These are phyloP conservation scores for Hypocryptadius cinnamomeus DNA, from an alignment of 2,113 vertebrate genomes.

Conservation along the genomic window DNA sequence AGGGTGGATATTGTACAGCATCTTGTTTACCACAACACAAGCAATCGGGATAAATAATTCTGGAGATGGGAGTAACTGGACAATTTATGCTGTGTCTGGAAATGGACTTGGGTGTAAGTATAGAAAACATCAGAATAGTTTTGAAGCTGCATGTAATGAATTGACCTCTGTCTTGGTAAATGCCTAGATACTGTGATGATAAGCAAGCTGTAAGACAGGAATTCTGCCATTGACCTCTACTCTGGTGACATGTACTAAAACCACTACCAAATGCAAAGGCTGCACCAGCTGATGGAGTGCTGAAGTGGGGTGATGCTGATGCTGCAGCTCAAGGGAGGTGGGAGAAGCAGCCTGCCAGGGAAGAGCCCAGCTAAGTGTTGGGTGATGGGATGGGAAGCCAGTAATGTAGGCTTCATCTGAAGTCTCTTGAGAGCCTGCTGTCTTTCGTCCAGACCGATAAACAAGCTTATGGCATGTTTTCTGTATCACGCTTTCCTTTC, in stretches of 20 bases:
- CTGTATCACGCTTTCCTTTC: neutral
- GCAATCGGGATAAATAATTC: neutral
- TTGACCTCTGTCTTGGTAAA: neutral
- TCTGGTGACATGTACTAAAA: neutral
- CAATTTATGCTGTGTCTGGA: neutral
- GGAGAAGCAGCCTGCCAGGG: neutral
- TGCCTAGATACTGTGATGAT: neutral
- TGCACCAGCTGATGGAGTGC: neutral
- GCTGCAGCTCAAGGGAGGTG: neutral
- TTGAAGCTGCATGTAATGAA: neutral
- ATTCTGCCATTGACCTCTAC: neutral
- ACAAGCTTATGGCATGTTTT: neutral
- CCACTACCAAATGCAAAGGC: neutral
- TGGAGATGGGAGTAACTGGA: neutral
- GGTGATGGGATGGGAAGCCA: neutral
- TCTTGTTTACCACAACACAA: neutral
- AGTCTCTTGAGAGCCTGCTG: neutral
- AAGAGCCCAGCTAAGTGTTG: neutral
- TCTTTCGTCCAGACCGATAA: neutral
- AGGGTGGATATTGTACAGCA: neutral
- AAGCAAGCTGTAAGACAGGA: neutral
- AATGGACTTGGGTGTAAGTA: accelerated
- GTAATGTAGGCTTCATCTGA: neutral
- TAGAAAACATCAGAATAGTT: neutral
- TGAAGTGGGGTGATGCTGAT: accelerated